Evolutionary conservation across 2,113 vertebrate genomes (phyloP).

Genomic region (Phalacrocorax carbo): DNA sequence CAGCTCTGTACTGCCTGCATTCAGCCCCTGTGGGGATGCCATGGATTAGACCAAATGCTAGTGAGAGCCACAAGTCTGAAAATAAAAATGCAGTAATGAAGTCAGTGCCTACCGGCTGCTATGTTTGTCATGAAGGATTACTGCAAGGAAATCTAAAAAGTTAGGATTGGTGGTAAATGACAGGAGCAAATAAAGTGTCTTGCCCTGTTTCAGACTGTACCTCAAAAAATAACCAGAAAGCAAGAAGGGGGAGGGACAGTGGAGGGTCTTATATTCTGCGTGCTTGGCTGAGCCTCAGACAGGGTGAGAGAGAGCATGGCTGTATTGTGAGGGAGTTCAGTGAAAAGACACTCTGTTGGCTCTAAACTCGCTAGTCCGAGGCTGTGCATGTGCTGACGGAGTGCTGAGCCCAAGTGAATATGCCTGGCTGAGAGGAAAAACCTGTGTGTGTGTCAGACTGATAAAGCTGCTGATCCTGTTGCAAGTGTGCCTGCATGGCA

Average conservation of each 20-base stretch:
- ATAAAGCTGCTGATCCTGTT: slow-evolving; percentile 38
- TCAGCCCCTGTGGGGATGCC: neutral
- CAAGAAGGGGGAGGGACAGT: neutral
- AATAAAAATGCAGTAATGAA: neutral
- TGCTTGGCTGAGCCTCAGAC: slow-evolving; percentile 21
- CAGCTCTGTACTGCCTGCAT: neutral
- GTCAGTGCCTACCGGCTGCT: neutral
- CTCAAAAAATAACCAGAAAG: neutral
- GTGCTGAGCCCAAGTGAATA: neutral
- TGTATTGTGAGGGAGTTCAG: neutral
- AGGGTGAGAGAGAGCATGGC: neutral
- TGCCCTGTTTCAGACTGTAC: neutral
- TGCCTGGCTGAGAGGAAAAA: neutral
- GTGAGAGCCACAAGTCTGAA: neutral
- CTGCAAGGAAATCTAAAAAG: neutral
- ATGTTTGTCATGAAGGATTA: neutral
- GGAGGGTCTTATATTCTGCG: neutral
- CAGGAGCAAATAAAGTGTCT: neutral
- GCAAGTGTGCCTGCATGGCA: neutral
- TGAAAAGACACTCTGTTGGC: slow-evolving; percentile 20
- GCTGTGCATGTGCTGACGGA: neutral
- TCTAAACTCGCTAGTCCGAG: neutral
- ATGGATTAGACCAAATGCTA: neutral
- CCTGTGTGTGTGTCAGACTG: neutral
- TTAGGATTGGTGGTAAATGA: neutral